Conservation (phyloP, 2,113 vertebrate species). For the Myodes glareolus region DNA sequence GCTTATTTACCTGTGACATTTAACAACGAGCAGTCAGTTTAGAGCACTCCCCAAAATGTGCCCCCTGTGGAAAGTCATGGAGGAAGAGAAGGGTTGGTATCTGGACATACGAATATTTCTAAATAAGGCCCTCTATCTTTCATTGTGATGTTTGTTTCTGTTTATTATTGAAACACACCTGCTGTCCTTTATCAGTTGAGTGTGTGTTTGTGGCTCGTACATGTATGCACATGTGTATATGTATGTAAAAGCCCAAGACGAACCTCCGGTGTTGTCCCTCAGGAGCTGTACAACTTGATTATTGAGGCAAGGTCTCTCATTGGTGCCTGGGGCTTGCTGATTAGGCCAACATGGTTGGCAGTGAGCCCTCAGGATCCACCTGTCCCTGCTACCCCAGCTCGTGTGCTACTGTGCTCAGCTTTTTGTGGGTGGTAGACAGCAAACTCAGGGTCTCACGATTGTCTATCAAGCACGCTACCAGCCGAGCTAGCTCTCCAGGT, state of each 20-base stretch:
- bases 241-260: background rate
- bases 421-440: background rate
- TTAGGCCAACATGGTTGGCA: background rate
- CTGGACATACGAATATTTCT: background rate
- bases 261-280: background rate
- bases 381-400: no score
- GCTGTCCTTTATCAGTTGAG: background rate
- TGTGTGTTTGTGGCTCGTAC: background rate
- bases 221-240: background rate
- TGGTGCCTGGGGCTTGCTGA: background rate
- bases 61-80: background rate
- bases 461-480: no score
- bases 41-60: background rate
- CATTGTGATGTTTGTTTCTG: background rate
- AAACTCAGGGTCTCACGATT: no score
- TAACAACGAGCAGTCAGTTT: background rate
- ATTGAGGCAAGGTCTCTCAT: background rate
- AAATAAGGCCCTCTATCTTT: background rate
- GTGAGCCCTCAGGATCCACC: background rate
- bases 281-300: background rate
- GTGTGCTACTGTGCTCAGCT: background rate
- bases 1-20: background rate
- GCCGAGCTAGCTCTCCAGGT: background rate
- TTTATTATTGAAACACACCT: conserved; percentile 13
- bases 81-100: background rate